Evolutionary conservation across 2,797 vertebrate genomes (phyloP).

Genomic region (Falco columbarius): DNA sequence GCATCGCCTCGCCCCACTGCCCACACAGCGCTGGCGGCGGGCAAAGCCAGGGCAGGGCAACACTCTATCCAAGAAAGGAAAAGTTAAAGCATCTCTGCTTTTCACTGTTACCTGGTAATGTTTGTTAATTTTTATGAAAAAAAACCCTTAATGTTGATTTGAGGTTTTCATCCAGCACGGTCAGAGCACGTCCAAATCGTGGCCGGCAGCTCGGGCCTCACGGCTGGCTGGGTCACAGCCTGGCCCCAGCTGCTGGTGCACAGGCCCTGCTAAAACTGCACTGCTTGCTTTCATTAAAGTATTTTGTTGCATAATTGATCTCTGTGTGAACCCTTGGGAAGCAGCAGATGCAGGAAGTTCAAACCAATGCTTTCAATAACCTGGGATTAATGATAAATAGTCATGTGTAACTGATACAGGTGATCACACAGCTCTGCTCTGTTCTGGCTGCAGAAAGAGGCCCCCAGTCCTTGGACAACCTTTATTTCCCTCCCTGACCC

Average conservation of each 20-base stretch:
- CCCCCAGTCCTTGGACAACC: background rate
- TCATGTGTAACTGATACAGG: background rate
- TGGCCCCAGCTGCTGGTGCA: rapidly evolving
- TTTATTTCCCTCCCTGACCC: background rate
- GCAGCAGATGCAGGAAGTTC: slow-evolving; percentile 22
- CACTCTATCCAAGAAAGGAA: background rate
- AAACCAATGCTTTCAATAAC: background rate
- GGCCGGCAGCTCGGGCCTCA: no score
- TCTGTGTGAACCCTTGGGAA: background rate
- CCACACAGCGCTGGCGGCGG: background rate
- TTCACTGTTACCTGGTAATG: background rate
- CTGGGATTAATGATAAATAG: slow-evolving; percentile 17
- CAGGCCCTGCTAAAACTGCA: background rate
- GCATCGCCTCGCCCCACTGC: background rate
- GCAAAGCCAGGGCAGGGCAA: background rate
- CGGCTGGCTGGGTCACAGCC: background rate
- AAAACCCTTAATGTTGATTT: background rate
- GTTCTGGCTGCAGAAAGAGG: background rate
- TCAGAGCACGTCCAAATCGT: background rate
- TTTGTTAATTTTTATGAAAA: background rate
- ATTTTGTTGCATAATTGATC: background rate
- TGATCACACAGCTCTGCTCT: background rate
- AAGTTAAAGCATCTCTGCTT: background rate
- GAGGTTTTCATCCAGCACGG: background rate
- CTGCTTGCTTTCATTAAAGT: background rate